Base-by-base conservation (phyloP, 2,113 vertebrate species). In the Lates calcarifer region DNA sequence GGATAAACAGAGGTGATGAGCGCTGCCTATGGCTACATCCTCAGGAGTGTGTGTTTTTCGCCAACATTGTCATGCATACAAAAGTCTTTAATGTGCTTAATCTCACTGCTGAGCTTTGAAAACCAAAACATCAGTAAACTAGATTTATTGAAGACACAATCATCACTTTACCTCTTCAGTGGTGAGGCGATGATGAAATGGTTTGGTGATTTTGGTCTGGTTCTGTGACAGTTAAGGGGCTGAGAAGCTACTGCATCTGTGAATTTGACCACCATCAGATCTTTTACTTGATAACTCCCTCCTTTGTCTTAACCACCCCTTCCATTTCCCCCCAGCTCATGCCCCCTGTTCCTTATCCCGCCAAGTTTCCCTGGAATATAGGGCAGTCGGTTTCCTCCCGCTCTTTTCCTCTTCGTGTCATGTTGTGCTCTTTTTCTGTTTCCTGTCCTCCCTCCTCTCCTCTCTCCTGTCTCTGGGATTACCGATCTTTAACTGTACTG, bases 401-500 rank as follows among this genome's bases (percentile, higher is more conserved):
- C 74, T 84, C 37, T 77, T 90, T 85, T 69, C n/a, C 49, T 65
- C 29, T 57, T 45, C 6, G 24, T 70, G 57, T 93, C 92, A 92
- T 90, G 81, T 87, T 89, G 74, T 82, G 64, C 60, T 63, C 56
- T 63, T 31, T 31, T 45, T 47, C 37, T 83, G 4, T 61, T 18
- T 51, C 22, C 28, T 8, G 2, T 29, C 93, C 89, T 93, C 86
- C 87, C 86, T 89, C 68, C 88, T 37, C 83, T 68, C 83, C 82
- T 91, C 68, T 93, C 45, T 85, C 93, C 94, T 93, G 93, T 94
- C 91, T 94, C 90, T 90, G 90, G 94, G 95, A 96, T 97, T 96
- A 96, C 91, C 95, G 92, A 94, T 95, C 96, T 96, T 75, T 94
- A 95, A 95, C 95, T 95, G 89, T 70, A 68, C 89, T 80, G 93